These are phyloP conservation scores for Iguana delicatissima DNA, from an alignment of 2,797 vertebrate species.

Conservation along the genomic window DNA sequence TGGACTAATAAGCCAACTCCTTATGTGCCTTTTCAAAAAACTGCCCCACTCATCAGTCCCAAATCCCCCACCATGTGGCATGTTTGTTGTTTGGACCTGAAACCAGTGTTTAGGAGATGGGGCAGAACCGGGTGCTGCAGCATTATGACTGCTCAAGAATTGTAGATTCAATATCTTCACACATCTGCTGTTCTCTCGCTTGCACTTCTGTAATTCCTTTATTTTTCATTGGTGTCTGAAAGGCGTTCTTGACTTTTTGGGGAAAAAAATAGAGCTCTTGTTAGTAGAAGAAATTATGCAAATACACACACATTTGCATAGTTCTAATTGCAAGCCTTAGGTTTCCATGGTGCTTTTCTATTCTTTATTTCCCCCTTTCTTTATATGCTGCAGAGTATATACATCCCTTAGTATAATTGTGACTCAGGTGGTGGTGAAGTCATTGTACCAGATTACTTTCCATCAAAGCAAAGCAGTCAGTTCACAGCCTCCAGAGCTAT, in stretches of 20 bases:
- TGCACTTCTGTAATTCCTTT: not conserved
- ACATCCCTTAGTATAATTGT: slow-evolving; percentile 1
- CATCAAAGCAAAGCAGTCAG: slow-evolving; percentile 5
- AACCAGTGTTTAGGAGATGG: not conserved
- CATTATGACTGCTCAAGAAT: not conserved
- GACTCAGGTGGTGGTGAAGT: slow-evolving; percentile 1
- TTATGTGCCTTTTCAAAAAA: not conserved
- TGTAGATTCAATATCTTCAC: not conserved
- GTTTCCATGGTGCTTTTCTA: slow-evolving; percentile 36
- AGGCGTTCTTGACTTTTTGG: not conserved
- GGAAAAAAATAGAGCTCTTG: not conserved
- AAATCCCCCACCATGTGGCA: not conserved
- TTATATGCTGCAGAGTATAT: not conserved
- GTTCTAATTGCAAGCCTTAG: slow-evolving; percentile 29
- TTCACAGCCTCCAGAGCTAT: not conserved
- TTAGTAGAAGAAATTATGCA: slow-evolving; percentile 28
- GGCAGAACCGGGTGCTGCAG: not conserved
- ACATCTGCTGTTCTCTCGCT: not conserved
- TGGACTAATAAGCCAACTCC: too few relatives aligned
- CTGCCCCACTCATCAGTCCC: not conserved
- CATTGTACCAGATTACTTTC: not conserved
- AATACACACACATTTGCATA: slow-evolving; percentile 17
- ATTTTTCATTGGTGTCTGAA: not conserved
- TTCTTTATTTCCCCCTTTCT: too few relatives aligned
- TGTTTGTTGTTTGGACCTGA: not conserved